Evolutionary conservation across 1,140 invertebrate species (phyloP).

Genomic region (Sitodiplosis mosellana): DNA sequence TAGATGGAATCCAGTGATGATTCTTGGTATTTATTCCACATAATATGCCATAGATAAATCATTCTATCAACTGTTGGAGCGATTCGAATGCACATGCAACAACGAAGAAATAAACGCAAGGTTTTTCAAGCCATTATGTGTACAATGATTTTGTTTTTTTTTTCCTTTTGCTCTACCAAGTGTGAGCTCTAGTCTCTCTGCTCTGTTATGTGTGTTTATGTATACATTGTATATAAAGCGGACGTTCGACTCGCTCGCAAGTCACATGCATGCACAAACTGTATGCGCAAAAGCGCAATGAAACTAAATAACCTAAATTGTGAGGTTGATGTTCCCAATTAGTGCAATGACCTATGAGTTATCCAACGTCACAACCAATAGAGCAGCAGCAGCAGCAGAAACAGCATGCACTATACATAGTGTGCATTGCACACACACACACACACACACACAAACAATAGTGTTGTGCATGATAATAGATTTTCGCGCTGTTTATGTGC

Average conservation of each 20-base stretch:
- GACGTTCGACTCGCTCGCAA: slow-evolving; percentile 6
- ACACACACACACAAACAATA: background rate
- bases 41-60: no score
- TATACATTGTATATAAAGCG: background rate
- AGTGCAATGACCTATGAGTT: slow-evolving; percentile 17
- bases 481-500: background rate
- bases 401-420: no score
- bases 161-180: background rate
- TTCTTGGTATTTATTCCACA: no score
- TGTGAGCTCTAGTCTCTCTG: background rate
- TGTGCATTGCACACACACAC: background rate
- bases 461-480: background rate
- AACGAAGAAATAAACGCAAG: no score
- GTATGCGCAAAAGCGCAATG: background rate
- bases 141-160: background rate
- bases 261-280: background rate
- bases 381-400: no score
- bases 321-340: slow-evolving; percentile 23
- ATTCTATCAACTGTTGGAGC: no score
- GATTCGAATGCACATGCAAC: no score
- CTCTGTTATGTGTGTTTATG: background rate
- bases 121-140: no score
- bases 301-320: slow-evolving; percentile 12
- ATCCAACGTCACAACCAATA: no score
- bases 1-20: no score